Percentiles rank a stretch among this genome's conserved stretches.
These are phyloP conservation scores for Centrocercus urophasianus DNA, from an alignment of 2,113 vertebrate species.

Conservation along the genomic window DNA sequence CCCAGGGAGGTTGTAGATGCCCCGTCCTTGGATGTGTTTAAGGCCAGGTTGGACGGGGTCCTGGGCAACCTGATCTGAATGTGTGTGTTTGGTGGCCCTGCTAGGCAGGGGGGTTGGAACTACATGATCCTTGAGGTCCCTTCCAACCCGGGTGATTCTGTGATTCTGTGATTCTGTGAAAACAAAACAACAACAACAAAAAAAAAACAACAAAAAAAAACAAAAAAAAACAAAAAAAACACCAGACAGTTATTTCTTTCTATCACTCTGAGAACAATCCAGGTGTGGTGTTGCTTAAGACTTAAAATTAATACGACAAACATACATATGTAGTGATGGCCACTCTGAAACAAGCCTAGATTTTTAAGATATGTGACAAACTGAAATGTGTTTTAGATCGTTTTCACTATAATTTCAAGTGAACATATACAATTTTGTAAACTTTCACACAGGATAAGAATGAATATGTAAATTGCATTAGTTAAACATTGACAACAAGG, in stretches of 20 bases:
- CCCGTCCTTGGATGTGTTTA: too few species aligned
- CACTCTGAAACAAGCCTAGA: neutral
- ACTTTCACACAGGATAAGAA: neutral
- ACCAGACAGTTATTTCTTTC: neutral
- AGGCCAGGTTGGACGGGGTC: too few species aligned
- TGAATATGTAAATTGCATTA: neutral
- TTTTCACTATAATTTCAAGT: neutral
- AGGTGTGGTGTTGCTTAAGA: neutral
- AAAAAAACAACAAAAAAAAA: neutral
- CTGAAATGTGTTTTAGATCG: neutral
- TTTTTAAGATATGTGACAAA: neutral
- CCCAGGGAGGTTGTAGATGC: too few species aligned
- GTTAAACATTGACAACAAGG: neutral
- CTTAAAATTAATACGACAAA: neutral
- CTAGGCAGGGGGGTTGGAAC: too few species aligned
- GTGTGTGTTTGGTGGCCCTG: too few species aligned
- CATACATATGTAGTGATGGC: neutral
- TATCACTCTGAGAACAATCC: neutral
- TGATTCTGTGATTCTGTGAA: too few species aligned
- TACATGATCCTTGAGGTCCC: too few species aligned
- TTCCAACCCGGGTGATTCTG: too few species aligned
- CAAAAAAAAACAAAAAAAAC: too few species aligned
- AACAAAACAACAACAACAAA: too few species aligned
- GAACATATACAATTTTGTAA: neutral
- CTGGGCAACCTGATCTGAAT: too few species aligned